phyloP scores from a whole-genome alignment of 2,797 vertebrate genomes.

The Brotula barbata region DNA sequence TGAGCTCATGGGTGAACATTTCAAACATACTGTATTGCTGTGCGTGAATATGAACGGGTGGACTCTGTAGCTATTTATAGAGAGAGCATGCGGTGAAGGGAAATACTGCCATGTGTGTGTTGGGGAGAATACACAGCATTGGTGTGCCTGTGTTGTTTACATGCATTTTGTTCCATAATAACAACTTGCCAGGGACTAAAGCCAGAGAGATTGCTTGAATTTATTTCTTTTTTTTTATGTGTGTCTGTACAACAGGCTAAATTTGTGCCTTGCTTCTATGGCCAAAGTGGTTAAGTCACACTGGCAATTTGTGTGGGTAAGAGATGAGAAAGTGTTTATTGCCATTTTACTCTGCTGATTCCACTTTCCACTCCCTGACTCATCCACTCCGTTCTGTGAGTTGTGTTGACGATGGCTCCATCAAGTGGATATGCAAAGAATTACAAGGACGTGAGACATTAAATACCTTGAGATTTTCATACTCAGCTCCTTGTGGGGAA shows the following conservation, averaged over 20 bases:
- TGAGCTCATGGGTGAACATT: slow-evolving; percentile 30
- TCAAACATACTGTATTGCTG: slow-evolving; percentile 36
- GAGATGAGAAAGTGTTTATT: slow-evolving; percentile 41
- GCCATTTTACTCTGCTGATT: slow-evolving; percentile 24
- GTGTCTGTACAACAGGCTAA: slow-evolving; percentile 13
- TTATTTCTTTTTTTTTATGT: slow-evolving; percentile 2
- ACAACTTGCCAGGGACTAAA: slow-evolving; percentile 27
- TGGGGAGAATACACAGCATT: slow-evolving; percentile 31
- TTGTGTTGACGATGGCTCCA: slow-evolving; percentile 45
- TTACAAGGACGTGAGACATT: slow-evolving; percentile 15
- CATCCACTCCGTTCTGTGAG: not conserved
- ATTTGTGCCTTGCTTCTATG: slow-evolving; percentile 16
- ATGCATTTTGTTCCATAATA: slow-evolving; percentile 25
- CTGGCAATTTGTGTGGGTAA: slow-evolving; percentile 28
- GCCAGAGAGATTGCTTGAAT: slow-evolving; percentile 19
- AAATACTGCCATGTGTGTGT: slow-evolving; percentile 47
- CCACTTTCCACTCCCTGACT: slow-evolving; percentile 18
- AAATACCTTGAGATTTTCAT: too few relatives aligned
- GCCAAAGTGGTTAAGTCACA: slow-evolving; percentile 40
- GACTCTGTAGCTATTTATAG: slow-evolving; percentile 63
- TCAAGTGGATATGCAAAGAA: slow-evolving; percentile 56
- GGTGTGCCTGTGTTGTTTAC: slow-evolving; percentile 21
- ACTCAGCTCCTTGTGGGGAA: too few relatives aligned
- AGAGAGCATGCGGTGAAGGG: slow-evolving; percentile 37
- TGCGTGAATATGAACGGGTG: slow-evolving; percentile 53